phyloP scores from a whole-genome alignment of 2,888 invertebrate genomes.

The Serrognathus titanus region DNA sequence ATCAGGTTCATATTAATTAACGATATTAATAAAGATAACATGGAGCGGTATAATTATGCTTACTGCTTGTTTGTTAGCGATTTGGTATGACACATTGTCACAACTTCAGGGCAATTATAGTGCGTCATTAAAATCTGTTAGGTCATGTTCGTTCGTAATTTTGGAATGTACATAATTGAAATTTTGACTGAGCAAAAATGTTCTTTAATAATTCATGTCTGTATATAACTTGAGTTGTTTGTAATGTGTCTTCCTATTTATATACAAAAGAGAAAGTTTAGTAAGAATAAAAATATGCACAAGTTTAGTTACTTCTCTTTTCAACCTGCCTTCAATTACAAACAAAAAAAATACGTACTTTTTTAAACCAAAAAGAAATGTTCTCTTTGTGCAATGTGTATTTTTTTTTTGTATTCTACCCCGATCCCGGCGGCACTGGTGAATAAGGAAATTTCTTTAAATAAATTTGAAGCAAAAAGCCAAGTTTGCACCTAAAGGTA shows the following conservation, averaged over 20 bases:
- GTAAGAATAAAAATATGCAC: slow-evolving; percentile 13
- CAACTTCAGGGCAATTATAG: neutral
- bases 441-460: too few species aligned
- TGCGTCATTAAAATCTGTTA: neutral
- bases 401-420: too few species aligned
- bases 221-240: slow-evolving; percentile 13
- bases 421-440: too few species aligned
- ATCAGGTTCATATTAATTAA: too few species aligned
- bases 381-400: too few species aligned
- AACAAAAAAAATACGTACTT: too few species aligned
- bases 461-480: too few species aligned
- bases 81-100: neutral
- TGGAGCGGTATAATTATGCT: neutral
- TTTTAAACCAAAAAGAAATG: too few species aligned
- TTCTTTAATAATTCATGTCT: slow-evolving; percentile 1
- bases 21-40: neutral
- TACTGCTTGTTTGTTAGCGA: neutral
- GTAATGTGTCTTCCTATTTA: slow-evolving; percentile 23
- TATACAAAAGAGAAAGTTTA: slow-evolving; percentile 4
- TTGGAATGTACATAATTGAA: too few species aligned
- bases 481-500: too few species aligned
- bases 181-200: neutral
- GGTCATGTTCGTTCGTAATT: too few species aligned
- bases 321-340: neutral
- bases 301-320: slow-evolving; percentile 4